Base-by-base conservation (phyloP, 2,888 invertebrate genomes). In the Nesidiocoris tenuis region DNA sequence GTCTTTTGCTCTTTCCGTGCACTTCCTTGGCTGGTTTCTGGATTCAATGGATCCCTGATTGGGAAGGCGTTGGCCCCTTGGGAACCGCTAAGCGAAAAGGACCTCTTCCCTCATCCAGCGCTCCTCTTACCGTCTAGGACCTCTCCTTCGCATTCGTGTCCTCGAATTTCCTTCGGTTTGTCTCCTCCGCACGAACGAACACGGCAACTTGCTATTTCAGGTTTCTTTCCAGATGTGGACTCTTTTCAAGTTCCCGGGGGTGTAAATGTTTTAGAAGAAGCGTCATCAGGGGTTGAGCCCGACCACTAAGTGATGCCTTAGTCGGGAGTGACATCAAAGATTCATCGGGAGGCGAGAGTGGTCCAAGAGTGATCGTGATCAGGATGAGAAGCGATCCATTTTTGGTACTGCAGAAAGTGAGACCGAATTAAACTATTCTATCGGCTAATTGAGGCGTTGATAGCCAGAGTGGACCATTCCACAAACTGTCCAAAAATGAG, bases 231-330 rank as follows among this genome's bases (percentile, higher is more conserved):
- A 39, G 39, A 39, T 39, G 3, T 12, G 39, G 39, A 21, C 18
- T 66, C 17, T 55, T 21, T 22, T 66, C 55, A 54, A 24, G 24
- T 59, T 70, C 25, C 12, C 39, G 39, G 5, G 18, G 55, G 68
- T 19, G 57, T 68, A 70, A 70, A 70, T 70, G 70, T 70, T 70
- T 70, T 59, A 39, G 59, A 70, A 70, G 70, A 54, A 70, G 59
- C 70, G 70, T 57, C 70, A 70, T 59, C 70, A 70, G 59, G 70
- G 39, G 39, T 39, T 39, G 39, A 59, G 67, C 23, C 57, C 2
- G 70, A 70, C 70, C 70, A 24, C 70, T 70, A 70, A 70, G 70
- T 70, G 70, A 59, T 70, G 24, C 70, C 23, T 59, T 54, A 70
- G 23, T 25, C 23, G 59, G 5, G 67, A 7, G 39, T 25, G 18